Evolutionary conservation across 2,888 invertebrate genomes (phyloP), one percentile per base, ranked within the genome.

Genomic region (Entomobrya proxima): DNA sequence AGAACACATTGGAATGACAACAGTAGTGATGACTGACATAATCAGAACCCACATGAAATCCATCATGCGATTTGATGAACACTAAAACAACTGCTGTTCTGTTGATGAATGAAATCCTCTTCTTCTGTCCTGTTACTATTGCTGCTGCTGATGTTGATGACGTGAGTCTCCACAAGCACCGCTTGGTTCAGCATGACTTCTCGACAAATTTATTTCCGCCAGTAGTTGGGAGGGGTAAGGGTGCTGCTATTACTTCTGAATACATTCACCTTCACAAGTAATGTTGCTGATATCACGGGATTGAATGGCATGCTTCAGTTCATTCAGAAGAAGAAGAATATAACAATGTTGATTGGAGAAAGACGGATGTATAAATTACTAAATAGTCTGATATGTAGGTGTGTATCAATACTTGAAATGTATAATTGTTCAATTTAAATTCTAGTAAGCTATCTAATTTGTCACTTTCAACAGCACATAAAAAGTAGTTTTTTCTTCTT

Each of bases 21-120:
- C 50, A 84, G 88, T 86, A 44, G 72, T 85, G 88, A 89, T 86
- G 85, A 89, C 86, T 82, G 87, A 88, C 87, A 89, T 86, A 86
- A 89, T 86, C 77, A 89, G 79, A 82, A 88, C 74, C 75, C 86
- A 87, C 72, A 88, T 84, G 77, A 87, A 84, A 88, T 89, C 89
- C 89, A 89, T 89, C 87, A 88, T 87, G 86, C 84, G 64, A 80
- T 64, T 69, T 61, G 78, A 77, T 84, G 52, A 85, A 35, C 58
- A 79, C 77, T 13, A 24, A 35, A 55, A 30, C 13, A 30, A 69
- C 75, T 44, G 32, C 44, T 24, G 13, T 30, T 40, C 18, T 69
- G 55, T 27, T n/a, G 27, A 40, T 7, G 7, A 40, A 37, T n/a
- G n/a, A n/a, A n/a, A n/a, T n/a, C 15, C n/a, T 67, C 24, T 35